Evolutionary conservation across 2,888 invertebrate genomes (phyloP).

Genomic region (Watsonalla cultraria): DNA sequence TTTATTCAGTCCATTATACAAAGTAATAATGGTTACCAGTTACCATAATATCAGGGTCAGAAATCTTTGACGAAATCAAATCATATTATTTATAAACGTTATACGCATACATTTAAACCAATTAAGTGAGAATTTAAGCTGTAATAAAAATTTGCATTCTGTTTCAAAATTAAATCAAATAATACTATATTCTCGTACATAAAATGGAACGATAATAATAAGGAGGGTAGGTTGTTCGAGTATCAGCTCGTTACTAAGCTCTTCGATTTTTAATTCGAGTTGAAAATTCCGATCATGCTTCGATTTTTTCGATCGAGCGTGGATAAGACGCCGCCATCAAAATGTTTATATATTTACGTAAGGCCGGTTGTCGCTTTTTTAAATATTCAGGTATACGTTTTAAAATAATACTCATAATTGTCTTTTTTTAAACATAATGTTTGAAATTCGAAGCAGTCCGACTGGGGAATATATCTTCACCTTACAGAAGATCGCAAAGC

Average conservation of each 20-base stretch:
- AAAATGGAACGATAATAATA: background rate
- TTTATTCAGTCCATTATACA: too few relatives aligned
- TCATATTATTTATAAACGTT: too few relatives aligned
- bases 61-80: too few relatives aligned
- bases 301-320: constrained; percentile 46
- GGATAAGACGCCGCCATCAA: constrained; percentile 51
- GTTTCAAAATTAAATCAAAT: too few relatives aligned
- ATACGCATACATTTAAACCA: too few relatives aligned
- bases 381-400: constrained; percentile 51
- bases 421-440: too few relatives aligned
- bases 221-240: constrained; percentile 9
- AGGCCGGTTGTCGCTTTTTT: constrained; percentile 45
- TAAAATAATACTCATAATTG: too few relatives aligned
- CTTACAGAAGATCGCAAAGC: too few relatives aligned
- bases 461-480: too few relatives aligned
- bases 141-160: background rate
- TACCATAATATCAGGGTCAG: too few relatives aligned
- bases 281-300: constrained; percentile 52
- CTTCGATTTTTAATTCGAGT: constrained; percentile 30
- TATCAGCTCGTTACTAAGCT: constrained; percentile 22
- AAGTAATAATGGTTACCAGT: too few relatives aligned
- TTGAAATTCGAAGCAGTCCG: too few relatives aligned
- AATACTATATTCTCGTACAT: background rate
- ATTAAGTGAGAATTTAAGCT: background rate
- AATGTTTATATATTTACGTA: constrained; percentile 61